Percentiles rank a stretch among this genome's conserved stretches.
phyloP scores from a whole-genome alignment of 2,797 vertebrate genomes.

The Esox lucius region DNA sequence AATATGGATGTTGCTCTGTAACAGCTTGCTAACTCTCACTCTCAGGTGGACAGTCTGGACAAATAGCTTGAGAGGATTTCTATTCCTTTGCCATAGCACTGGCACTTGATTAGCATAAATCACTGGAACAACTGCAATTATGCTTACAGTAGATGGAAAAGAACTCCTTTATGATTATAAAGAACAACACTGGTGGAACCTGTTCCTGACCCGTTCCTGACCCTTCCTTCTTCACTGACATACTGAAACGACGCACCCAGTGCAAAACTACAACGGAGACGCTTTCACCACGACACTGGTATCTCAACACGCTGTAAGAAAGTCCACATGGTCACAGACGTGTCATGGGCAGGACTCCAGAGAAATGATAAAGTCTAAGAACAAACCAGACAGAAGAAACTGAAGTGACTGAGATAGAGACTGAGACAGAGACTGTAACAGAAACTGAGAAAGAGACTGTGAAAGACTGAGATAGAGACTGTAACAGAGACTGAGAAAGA shows the following conservation, averaged over 20 bases:
- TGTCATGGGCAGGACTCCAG: slow-evolving; percentile 23
- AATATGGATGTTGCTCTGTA: slow-evolving; percentile 72
- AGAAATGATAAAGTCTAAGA: slow-evolving; percentile 29
- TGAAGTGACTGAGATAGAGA: neutral
- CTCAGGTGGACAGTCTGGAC: slow-evolving; percentile 71
- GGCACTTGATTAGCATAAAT: slow-evolving; percentile 29
- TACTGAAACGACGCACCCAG: neutral
- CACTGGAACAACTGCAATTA: slow-evolving; percentile 15
- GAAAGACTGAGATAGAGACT: neutral
- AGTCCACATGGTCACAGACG: slow-evolving; percentile 40
- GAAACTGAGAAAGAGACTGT: neutral
- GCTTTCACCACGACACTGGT: neutral
- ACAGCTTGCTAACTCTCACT: slow-evolving; percentile 62
- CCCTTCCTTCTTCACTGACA: neutral
- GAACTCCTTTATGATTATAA: neutral
- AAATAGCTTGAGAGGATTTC: slow-evolving; percentile 59
- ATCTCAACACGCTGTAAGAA: slow-evolving; percentile 20
- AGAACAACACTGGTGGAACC: too few species aligned
- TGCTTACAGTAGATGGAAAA: slow-evolving; percentile 11
- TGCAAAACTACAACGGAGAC: neutral
- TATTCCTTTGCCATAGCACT: slow-evolving; percentile 50
- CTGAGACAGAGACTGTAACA: slow-evolving; percentile 37
- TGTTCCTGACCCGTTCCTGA: too few species aligned
- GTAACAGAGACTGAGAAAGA: neutral
- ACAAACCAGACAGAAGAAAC: slow-evolving; percentile 13